Evolutionary conservation across 2,113 vertebrate genomes (phyloP).

Genomic region (Cromileptes altivelis): DNA sequence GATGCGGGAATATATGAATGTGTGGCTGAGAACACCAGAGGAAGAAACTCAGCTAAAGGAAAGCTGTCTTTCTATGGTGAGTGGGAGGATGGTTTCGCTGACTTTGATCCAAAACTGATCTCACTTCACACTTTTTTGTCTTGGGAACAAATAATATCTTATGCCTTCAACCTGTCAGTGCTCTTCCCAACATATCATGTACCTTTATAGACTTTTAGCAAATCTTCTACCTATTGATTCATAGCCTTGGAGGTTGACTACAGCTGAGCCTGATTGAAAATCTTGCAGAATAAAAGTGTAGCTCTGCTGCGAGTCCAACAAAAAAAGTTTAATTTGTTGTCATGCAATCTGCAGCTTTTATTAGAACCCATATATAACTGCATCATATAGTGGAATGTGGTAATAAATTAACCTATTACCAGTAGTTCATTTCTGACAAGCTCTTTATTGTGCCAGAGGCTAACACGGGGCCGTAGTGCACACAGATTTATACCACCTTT

Average conservation of each 20-base stretch:
- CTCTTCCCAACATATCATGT: conserved; percentile 20
- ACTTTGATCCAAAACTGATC: conserved; percentile 58
- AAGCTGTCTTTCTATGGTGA: conserved; percentile 94
- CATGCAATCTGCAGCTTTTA: conserved; percentile 72
- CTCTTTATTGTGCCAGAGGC: conserved; percentile 68
- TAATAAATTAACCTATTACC: conserved; percentile 76
- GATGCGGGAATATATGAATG: conserved; percentile 93
- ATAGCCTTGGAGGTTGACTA: conserved; percentile 20
- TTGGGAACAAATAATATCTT: conserved; percentile 12
- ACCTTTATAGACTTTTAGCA: conserved; percentile 42
- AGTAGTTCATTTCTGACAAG: conserved; percentile 73
- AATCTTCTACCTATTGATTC: conserved; percentile 21
- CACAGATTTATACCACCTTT: conserved; percentile 73
- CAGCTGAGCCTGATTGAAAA: conserved; percentile 40
- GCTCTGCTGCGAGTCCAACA: conserved; percentile 39
- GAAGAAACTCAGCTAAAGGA: conserved; percentile 91
- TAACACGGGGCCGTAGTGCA: conserved; percentile 34
- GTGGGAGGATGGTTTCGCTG: conserved; percentile 53
- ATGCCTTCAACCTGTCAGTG: conserved; percentile 26
- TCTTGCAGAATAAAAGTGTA: conserved; percentile 25
- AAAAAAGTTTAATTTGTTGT: conserved; percentile 70
- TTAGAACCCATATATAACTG: conserved; percentile 64
- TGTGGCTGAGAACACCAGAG: conserved; percentile 91
- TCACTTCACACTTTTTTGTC: conserved; percentile 23
- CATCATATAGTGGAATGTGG: conserved; percentile 58